phyloP scores from a whole-genome alignment of 2,888 invertebrate species.

The Prosapia bicincta region DNA sequence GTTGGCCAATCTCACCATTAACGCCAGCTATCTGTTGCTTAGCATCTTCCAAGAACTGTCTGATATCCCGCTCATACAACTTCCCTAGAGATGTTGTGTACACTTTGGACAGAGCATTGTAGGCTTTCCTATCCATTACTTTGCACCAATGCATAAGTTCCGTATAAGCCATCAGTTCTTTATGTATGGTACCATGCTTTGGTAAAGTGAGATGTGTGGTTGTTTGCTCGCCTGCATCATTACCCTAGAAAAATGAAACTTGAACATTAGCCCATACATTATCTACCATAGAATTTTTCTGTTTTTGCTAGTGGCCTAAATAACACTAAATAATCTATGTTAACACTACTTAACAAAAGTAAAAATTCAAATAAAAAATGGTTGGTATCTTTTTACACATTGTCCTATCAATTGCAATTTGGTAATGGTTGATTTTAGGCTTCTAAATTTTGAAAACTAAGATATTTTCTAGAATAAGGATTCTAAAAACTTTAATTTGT shows the following conservation, averaged over 20 bases:
- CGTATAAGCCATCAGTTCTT: conserved; percentile 80
- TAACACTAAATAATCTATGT: no score
- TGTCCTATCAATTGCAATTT: no score
- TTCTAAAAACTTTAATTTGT: no score
- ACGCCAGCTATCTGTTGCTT: conserved; percentile 52
- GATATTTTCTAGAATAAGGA: no score
- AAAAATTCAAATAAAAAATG: no score
- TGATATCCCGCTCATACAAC: conserved; percentile 83
- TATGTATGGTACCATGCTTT: conserved; percentile 75
- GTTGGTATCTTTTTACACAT: no score
- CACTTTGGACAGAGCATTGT: conserved; percentile 72
- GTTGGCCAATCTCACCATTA: conserved; percentile 29
- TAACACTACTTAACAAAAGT: no score
- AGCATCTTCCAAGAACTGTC: conserved; percentile 72
- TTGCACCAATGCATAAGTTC: conserved; percentile 92
- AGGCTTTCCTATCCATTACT: conserved; percentile 75
- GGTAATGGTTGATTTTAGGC: no score
- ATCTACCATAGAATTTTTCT: no score
- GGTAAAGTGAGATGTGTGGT: conserved; percentile 61
- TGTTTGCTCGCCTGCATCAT: conserved; percentile 65
- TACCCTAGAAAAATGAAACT: conserved; percentile 53
- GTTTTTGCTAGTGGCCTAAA: no score
- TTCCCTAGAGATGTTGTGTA: conserved; percentile 82
- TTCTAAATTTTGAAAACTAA: no score
- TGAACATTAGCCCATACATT: no score